Evolutionary conservation across 2,888 invertebrate genomes (phyloP), one percentile per base, ranked within the genome.

Genomic region (Protophormia terraenovae): DNA sequence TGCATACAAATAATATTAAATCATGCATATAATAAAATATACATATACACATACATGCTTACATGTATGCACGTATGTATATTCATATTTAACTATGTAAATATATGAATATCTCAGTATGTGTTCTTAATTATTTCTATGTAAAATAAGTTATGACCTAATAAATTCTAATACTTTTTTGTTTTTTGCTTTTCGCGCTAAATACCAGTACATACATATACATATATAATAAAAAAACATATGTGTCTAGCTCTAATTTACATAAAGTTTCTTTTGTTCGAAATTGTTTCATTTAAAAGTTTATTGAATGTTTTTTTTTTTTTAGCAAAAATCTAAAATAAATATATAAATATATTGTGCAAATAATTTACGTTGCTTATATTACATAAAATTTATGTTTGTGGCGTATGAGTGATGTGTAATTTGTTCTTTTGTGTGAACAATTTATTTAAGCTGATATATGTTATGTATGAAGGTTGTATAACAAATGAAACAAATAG

Each of bases 71-170:
- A 38, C 16, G 2, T 19, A 16, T 12, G 14, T 58, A 32, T 32
- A 58, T 32, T 16, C 27, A 16, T 19, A 12, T 19, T 22, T 47
- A 19, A 1, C 12, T 45, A 0, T 67, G 50, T 67, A 22, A 7
- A 10, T 58, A 29, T 22, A 1, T 22, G 0, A 32, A 29, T 2
- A 12, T 8, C 4, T 32, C n/a, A n/a, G 27, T 41, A 64, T 3
- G 19, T 47, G 8, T 19, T 10, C 3, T 47, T 19, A 47, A 47
- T 8, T 19, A 19, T 67, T 19, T 66, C 2, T 38, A 12, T 71
- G 16, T 50, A 55, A 71, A 62, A 75, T 45, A 62, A 50, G 4
- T 50, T 35, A 62, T 64, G 60, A 75, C 75, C 75, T 64, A 64
- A 75, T 50, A 62, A 62, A 64, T 75, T 19, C 29, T 22, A 27